Evolutionary conservation across 2,888 invertebrate species (phyloP).

Genomic region (Trimorus sp.): DNA sequence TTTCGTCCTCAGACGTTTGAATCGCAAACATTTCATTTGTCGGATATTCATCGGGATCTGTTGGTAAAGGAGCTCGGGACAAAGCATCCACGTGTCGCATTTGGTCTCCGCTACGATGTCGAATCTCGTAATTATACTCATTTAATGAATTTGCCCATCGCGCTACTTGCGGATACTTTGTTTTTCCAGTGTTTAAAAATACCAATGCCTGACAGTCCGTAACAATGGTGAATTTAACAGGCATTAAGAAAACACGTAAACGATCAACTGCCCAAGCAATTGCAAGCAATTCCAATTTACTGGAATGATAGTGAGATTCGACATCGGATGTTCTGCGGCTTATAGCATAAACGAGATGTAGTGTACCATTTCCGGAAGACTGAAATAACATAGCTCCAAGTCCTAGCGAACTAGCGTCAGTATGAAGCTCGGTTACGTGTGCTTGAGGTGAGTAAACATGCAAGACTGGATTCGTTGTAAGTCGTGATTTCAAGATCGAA

Average conservation of each 20-base stretch:
- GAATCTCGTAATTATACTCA: not conserved
- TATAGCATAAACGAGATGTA: constrained; percentile 43
- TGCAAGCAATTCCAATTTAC: constrained; percentile 41
- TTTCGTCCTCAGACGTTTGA: not conserved
- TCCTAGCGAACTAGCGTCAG: constrained; percentile 58
- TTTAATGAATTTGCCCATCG: not conserved
- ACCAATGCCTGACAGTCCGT: constrained; percentile 27
- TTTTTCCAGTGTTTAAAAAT: constrained; percentile 12
- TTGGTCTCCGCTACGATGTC: not conserved
- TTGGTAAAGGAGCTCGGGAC: not conserved
- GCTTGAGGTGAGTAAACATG: constrained; percentile 17
- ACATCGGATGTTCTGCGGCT: constrained; percentile 45
- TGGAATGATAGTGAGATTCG: constrained; percentile 66
- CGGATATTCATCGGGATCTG: not conserved
- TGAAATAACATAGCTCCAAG: constrained; percentile 64
- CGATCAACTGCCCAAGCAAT: constrained; percentile 35
- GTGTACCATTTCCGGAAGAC: constrained; percentile 6
- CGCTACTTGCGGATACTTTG: constrained; percentile 24
- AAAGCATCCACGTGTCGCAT: not conserved
- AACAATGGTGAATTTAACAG: constrained; percentile 6
- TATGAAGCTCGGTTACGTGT: constrained; percentile 51
- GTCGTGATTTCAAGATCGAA: not conserved
- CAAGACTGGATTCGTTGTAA: constrained; percentile 18
- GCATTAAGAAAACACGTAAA: constrained; percentile 29
- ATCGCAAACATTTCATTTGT: not conserved